Conservation (phyloP, 2,797 vertebrate genomes). For the Leptodactylus fallax region DNA sequence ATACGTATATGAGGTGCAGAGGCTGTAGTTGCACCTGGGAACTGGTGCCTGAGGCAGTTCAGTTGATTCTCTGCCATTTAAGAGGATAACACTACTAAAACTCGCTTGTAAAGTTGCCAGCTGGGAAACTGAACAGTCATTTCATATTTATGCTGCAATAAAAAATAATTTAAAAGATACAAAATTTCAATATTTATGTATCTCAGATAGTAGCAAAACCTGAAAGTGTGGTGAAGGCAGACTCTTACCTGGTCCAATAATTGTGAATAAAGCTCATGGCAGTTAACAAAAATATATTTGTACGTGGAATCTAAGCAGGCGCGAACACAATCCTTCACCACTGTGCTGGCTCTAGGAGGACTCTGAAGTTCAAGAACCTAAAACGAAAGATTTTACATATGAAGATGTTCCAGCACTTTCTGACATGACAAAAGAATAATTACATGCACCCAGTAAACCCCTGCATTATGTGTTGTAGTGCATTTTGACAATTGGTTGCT, state of each 20-base stretch:
- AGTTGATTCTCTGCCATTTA: not conserved
- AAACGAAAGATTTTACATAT: not conserved
- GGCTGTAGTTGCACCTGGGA: not conserved
- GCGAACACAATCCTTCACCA: slow-evolving; percentile 95
- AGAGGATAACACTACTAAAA: not conserved
- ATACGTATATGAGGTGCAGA: not conserved
- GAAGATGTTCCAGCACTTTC: not conserved
- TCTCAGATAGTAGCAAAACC: too few relatives aligned
- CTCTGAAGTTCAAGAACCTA: slow-evolving; percentile 96
- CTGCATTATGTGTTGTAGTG: too few relatives aligned
- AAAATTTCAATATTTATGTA: too few relatives aligned
- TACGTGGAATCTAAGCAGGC: slow-evolving; percentile 96
- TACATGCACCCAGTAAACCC: not conserved
- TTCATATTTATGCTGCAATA: not conserved
- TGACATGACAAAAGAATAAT: not conserved
- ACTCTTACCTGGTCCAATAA: slow-evolving; percentile 90
- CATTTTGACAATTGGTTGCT: not conserved
- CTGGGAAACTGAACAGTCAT: not conserved
- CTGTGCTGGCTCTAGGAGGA: slow-evolving; percentile 91
- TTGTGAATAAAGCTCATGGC: slow-evolving; percentile 93
- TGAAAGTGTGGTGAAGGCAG: too few relatives aligned
- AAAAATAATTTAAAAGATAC: too few relatives aligned
- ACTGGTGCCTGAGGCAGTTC: not conserved
- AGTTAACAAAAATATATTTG: slow-evolving; percentile 97
- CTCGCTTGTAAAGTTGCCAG: not conserved